Evolutionary conservation across 2,888 invertebrate species (phyloP).

Genomic region (Polyommatus icarus): DNA sequence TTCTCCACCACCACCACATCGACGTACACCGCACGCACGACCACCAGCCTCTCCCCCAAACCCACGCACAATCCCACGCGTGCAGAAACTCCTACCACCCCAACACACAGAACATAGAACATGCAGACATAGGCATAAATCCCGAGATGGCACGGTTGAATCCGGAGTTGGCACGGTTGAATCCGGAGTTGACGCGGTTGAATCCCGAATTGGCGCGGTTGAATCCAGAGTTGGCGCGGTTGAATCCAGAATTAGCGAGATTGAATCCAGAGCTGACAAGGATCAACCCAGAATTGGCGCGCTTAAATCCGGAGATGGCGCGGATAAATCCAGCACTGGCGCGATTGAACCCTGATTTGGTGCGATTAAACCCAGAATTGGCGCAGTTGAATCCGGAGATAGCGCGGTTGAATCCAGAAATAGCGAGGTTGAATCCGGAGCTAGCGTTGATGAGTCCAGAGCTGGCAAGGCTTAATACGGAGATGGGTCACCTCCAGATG

Average conservation of each 20-base stretch:
- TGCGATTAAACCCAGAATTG: conserved; percentile 48
- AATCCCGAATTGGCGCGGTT: conserved; percentile 48
- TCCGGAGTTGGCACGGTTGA: conserved; percentile 45
- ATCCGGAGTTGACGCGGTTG: conserved; percentile 43
- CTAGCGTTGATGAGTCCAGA: neutral
- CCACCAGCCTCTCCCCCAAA: conserved; percentile 51
- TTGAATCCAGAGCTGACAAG: conserved; percentile 48
- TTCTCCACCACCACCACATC: conserved; percentile 70
- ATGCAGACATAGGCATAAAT: conserved; percentile 43
- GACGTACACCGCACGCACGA: conserved; percentile 59
- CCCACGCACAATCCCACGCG: conserved; percentile 55
- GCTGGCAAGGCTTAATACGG: conserved; percentile 35
- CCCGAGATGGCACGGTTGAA: conserved; percentile 48
- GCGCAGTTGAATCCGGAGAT: conserved; percentile 48
- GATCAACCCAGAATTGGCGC: conserved; percentile 48
- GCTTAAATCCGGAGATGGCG: conserved; percentile 47
- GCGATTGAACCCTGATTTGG: conserved; percentile 13
- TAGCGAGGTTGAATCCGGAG: conserved; percentile 46
- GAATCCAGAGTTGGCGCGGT: conserved; percentile 45
- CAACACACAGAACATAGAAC: conserved; percentile 43
- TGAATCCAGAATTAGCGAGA: conserved; percentile 45
- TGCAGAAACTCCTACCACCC: conserved; percentile 61
- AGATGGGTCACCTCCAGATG: conserved; percentile 44
- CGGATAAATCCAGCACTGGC: conserved; percentile 51
- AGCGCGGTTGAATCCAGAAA: conserved; percentile 44